A percentile compares a stretch with the other conserved stretches of the same genome.
phyloP scores from a whole-genome alignment of 2,888 invertebrate species.

The Teleiodes luculella region DNA sequence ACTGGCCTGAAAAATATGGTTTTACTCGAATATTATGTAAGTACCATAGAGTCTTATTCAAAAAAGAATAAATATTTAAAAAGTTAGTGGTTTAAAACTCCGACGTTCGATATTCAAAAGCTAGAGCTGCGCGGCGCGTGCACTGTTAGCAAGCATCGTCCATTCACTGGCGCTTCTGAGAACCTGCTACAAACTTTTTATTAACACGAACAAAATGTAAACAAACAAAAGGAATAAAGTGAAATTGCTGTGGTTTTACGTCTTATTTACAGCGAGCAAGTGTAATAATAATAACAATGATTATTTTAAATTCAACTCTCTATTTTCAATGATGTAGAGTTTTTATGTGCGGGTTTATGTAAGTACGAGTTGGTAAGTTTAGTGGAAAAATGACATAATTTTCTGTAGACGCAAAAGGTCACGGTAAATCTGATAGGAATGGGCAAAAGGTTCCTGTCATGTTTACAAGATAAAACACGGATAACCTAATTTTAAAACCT shows the following conservation, averaged over 20 bases:
- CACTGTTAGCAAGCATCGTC: background rate
- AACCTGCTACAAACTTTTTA: background rate
- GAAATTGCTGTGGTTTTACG: background rate
- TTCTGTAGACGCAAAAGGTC: no score
- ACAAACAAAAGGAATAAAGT: conserved; percentile 2
- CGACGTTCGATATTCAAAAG: background rate
- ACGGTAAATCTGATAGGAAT: no score
- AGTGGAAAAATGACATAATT: no score
- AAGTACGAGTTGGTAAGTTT: no score
- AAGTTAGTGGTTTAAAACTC: background rate
- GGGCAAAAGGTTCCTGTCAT: no score
- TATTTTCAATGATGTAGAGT: background rate
- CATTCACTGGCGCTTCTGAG: background rate
- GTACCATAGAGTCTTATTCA: background rate
- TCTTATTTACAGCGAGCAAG: background rate
- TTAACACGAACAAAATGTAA: conserved; percentile 1
- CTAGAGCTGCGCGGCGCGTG: background rate
- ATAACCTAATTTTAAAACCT: no score
- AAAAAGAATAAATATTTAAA: background rate
- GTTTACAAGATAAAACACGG: no score
- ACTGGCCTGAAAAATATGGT: background rate
- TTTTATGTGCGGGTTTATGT: background rate
- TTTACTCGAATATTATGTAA: background rate
- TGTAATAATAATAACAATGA: background rate
- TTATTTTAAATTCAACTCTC: background rate